Base-by-base conservation (phyloP, 2,113 vertebrate genomes). In the Coregonus clupeaformis region DNA sequence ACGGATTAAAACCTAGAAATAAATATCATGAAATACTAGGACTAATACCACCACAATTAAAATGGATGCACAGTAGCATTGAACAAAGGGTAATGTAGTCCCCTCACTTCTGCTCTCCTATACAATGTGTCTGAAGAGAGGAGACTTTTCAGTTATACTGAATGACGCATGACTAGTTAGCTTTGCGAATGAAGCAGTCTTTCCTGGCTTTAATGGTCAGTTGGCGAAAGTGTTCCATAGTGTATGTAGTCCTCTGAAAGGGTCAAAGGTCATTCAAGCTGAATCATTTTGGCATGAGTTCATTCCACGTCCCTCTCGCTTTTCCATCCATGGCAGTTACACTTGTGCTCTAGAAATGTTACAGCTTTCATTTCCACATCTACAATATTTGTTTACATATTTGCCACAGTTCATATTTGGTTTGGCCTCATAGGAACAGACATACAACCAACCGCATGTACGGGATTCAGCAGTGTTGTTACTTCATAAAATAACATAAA, bases 1-100 rank as follows among this genome's bases (percentile, higher is more conserved):
- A 74, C 80, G 75, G 69, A 84, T 86, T 14, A 79, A 82, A 82
- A 84, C 65, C 78, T 79, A 88, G 79, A 82, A 86, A 88, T 85
- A 86, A 84, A 85, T 80, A 82, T 79, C 65, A 71, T 71, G 62
- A 85, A 77, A 80, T 66, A 85, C 82, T 81, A 79, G 64, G 77
- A 82, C 78, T 79, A 62, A 62, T 62, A 62, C n/a, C 20, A 59
- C 71, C 72, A 82, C 74, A 60, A 69, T 52, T 74, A 69, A 32
- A 72, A 65, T 55, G 75, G 72, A 73, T 79, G 74, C 76, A 63
- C 72, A 82, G 75, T 80, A 73, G 84, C 66, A 78, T 73, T 68
- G 22, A 74, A 69, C 75, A 69, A 5, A 27, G 79, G 62, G 73
- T 52, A 62, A 60, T 60, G 18, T 9, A 60, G n/a, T 60, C 16